phyloP scores from a whole-genome alignment of 2,888 invertebrate genomes.

The Kryphioiulus occultus region DNA sequence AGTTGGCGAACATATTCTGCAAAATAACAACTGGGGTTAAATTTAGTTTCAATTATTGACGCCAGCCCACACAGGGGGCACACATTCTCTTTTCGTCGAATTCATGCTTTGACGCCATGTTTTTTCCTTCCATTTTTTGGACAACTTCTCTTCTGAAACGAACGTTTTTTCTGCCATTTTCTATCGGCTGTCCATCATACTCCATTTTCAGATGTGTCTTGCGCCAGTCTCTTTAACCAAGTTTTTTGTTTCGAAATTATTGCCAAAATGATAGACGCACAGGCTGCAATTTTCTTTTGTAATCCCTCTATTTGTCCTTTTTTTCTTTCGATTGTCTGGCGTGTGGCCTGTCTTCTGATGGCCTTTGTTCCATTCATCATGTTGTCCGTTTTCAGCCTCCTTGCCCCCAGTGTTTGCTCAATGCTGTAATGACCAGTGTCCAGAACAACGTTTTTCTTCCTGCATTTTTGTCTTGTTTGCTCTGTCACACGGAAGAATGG shows the following conservation, averaged over 20 bases:
- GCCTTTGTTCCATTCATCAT: not conserved
- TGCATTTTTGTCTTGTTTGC: not conserved
- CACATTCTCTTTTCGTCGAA: no score
- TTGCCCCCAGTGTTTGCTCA: not conserved
- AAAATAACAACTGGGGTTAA: no score
- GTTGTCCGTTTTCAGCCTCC: not conserved
- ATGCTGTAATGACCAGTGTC: not conserved
- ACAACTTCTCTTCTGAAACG: no score
- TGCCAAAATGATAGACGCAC: not conserved
- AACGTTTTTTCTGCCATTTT: no score
- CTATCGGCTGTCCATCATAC: no score
- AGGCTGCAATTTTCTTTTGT: conserved; percentile 8
- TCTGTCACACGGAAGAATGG: not conserved
- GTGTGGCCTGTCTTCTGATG: not conserved
- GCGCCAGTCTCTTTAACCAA: no score
- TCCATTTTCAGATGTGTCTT: no score
- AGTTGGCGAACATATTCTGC: no score
- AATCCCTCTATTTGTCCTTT: conserved; percentile 8
- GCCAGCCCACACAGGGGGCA: no score
- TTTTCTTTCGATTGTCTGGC: not conserved
- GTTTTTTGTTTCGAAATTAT: not conserved
- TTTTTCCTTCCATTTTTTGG: no score
- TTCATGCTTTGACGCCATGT: no score
- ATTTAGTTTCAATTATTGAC: no score
- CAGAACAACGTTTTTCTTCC: not conserved